phyloP scores from a whole-genome alignment of 2,888 invertebrate species.

The Silvanus unidentatus region DNA sequence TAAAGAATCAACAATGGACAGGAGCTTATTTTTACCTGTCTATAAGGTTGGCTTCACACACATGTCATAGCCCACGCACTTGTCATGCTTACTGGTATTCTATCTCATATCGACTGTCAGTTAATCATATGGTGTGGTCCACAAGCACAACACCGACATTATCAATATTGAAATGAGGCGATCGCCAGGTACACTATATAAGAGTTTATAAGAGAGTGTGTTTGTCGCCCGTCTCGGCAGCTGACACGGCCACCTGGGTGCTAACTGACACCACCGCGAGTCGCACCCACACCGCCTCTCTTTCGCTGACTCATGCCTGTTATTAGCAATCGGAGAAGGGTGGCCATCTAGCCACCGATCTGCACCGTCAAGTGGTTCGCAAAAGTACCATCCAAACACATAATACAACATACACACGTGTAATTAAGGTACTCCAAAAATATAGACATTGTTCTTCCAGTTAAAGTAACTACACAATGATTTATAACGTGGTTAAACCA shows the following conservation, averaged over 20 bases:
- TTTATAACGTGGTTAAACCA: too few relatives aligned
- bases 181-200: slow-evolving; percentile 29
- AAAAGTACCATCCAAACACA: too few relatives aligned
- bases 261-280: slow-evolving; percentile 30
- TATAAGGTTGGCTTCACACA: slow-evolving; percentile 31
- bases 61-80: slow-evolving; percentile 36
- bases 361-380: too few relatives aligned
- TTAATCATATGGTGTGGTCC: slow-evolving; percentile 39
- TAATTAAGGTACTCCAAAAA: too few relatives aligned
- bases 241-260: slow-evolving; percentile 46
- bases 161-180: slow-evolving; percentile 43
- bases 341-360: slow-evolving; percentile 23
- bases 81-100: slow-evolving; percentile 34
- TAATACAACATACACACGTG: too few relatives aligned
- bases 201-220: slow-evolving; percentile 18
- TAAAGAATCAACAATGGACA: slow-evolving; percentile 27
- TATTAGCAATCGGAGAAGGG: slow-evolving; percentile 35
- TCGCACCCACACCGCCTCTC: slow-evolving; percentile 32
- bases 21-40: slow-evolving; percentile 36
- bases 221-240: slow-evolving; percentile 42
- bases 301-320: slow-evolving; percentile 40
- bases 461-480: too few relatives aligned
- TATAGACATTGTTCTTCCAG: too few relatives aligned
- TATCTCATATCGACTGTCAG: slow-evolving; percentile 40
- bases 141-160: slow-evolving; percentile 35